Evolutionary conservation across 1,140 invertebrate species (phyloP), one percentile per base, ranked within the genome.

Genomic region (Eueides isabella): DNA sequence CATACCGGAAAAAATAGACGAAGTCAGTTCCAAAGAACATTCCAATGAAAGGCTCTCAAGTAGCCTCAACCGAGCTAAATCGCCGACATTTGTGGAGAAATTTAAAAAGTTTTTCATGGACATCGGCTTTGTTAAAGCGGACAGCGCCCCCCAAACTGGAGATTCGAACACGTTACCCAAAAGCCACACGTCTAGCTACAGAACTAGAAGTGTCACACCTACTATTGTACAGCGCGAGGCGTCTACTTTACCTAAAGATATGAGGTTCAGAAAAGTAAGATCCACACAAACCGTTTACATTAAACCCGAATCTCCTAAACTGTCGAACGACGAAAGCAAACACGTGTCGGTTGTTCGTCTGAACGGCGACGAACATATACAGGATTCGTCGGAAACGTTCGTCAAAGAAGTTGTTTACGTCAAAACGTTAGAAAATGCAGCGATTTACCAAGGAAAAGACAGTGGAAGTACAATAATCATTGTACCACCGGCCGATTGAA

Each of bases 51-150:
- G 91, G 9, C 73, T 93, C 28, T 85, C 89, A 0, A 88, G 80
- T 33, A 92, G 90, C 44, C 78, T 90, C 7, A 92, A 93, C 62
- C 79, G 91, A 84, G 83, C 91, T 0, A 89, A 89, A 73, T 93
- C 91, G 5, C 91, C 91, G 23, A 91, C 90, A 0, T 93, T 93
- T 28, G 89, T 93, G 0, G 90, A 93, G 76, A 92, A 90, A 78
- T 93, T 93, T 68, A 93, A 92, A 70, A 85, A 90, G 68, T 92
- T 92, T 81, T 92, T 92, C 79, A 80, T 84, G 31, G 91, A 93
- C 63, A 89, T 93, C 0, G 91, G 91, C 0, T 68, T 93, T 29
- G 88, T 88, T 29, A 92, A 91, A 75, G 70, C 81, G 0, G 88
- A 87, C 0, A 87, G 82, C 28, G 62, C 73, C 0, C 75, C 83